Base-by-base conservation (phyloP, 2,888 invertebrate genomes). In the Monopis laevigella region DNA sequence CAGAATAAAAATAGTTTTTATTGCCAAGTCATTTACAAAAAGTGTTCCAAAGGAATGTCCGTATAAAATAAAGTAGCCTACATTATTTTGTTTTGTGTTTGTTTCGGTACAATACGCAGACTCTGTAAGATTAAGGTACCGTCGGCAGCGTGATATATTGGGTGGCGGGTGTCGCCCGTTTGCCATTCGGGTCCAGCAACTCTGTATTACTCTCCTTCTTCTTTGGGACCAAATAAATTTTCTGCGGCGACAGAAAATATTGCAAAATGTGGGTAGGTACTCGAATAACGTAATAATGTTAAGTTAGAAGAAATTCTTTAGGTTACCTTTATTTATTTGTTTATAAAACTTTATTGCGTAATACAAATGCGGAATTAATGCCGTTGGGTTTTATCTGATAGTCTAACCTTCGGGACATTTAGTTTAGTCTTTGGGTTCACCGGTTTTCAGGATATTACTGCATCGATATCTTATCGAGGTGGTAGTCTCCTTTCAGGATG, bases 141-240 rank as follows among this genome's bases (percentile, higher is more conserved):
- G 26, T 30, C 42, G 35, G 7, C n/a, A n/a, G n/a, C 24, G 43
- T 62, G 65, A 68, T 65, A 64, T 67, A 68, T 68, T 58, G 59
- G 56, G 58, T 60, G 58, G 55, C 58, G 57, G 53, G 53, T 60
- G 64, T 62, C 62, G 58, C 59, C 55, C 59, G 59, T 58, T 59
- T 58, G 53, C 53, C 54, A 52, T 59, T 56, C 52, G 56, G 59
- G 58, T 59, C 60, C 61, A 53, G 36, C 36, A 13, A 58, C 55
- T 52, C 51, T 53, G 55, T 58, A 62, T 60, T 54, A 58, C 62
- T 61, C 56, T 55, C 55, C n/a, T n/a, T n/a, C n/a, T n/a, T n/a
- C n/a, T 57, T 57, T 51, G 54, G 56, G 56, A 51, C 53, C 55
- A 64, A 60, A 65, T 67, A 68, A 63, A 65, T 67, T 60, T 59